Conservation (phyloP, 2,797 vertebrate species). For the Sciaenops ocellatus region DNA sequence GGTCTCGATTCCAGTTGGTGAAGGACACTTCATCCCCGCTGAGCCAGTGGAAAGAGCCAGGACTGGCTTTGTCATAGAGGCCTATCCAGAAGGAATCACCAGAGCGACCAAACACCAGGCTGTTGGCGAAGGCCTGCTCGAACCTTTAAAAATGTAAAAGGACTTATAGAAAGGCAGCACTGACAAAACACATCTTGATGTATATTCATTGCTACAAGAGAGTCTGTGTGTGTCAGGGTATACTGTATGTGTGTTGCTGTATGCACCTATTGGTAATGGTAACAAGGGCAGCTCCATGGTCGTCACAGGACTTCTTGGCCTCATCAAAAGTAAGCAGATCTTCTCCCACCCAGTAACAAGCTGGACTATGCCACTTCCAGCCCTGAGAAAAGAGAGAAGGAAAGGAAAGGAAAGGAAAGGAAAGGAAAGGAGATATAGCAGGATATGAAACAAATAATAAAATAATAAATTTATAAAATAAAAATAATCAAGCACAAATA, state of each 20-base stretch:
- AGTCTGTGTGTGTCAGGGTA: not conserved
- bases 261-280: constrained; percentile 93
- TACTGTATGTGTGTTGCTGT: not conserved
- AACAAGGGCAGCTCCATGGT: constrained; percentile 87
- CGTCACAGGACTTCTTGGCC: constrained; percentile 88
- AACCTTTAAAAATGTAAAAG: constrained; percentile 84
- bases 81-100: constrained; percentile 93
- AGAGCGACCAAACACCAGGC: constrained; percentile 91
- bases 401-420: not conserved
- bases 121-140: constrained; percentile 96
- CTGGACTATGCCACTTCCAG: constrained; percentile 97
- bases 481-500: not conserved
- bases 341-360: constrained; percentile 95
- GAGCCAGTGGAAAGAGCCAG: constrained; percentile 91
- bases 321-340: constrained; percentile 88
- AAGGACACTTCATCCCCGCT: constrained; percentile 90
- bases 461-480: not conserved
- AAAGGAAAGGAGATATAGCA: not conserved
- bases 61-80: constrained; percentile 88
- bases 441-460: not conserved
- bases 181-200: not conserved
- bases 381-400: constrained; percentile 81
- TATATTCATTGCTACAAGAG: not conserved
- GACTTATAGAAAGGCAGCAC: not conserved
- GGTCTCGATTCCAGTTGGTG: constrained; percentile 97